Evolutionary conservation across 2,888 invertebrate genomes (phyloP).

Genomic region (Latrodectus hesperus): DNA sequence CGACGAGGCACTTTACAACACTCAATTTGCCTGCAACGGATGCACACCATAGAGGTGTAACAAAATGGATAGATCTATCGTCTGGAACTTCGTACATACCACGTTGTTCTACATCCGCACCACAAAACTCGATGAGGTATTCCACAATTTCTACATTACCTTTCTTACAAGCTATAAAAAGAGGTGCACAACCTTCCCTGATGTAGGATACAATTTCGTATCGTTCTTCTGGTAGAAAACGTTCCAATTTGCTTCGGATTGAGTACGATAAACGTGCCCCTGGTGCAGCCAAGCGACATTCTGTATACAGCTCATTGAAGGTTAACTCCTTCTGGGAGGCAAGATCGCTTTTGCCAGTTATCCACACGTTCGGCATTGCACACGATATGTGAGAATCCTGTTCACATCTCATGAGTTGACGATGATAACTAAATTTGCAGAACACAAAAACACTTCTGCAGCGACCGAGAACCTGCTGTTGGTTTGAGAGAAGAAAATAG

Average conservation of each 20-base stretch:
- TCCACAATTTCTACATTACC: slow-evolving; percentile 89
- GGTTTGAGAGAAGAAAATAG: slow-evolving; percentile 28
- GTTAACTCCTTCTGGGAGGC: slow-evolving; percentile 76
- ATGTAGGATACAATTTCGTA: slow-evolving; percentile 78
- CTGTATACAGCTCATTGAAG: slow-evolving; percentile 81
- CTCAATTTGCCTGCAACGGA: slow-evolving; percentile 88
- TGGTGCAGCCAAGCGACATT: slow-evolving; percentile 81
- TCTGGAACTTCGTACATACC: slow-evolving; percentile 89
- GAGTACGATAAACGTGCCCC: slow-evolving; percentile 81
- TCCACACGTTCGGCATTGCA: slow-evolving; percentile 70
- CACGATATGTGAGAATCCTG: not conserved
- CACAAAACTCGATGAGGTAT: slow-evolving; percentile 87
- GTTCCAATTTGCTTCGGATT: slow-evolving; percentile 79
- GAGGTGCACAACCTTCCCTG: slow-evolving; percentile 86
- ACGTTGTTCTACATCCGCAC: slow-evolving; percentile 87
- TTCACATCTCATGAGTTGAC: slow-evolving; percentile 19
- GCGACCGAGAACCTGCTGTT: slow-evolving; percentile 12
- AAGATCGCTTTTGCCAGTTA: slow-evolving; percentile 72
- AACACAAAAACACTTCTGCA: too few relatives aligned
- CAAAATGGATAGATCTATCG: slow-evolving; percentile 86
- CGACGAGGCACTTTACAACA: slow-evolving; percentile 85
- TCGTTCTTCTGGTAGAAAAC: slow-evolving; percentile 79
- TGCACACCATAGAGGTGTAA: slow-evolving; percentile 94
- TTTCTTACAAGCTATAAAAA: slow-evolving; percentile 86
- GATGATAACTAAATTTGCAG: not conserved